These are phyloP conservation scores for Urophycis tenuis DNA, from an alignment of 2,797 vertebrate genomes.

Conservation along the genomic window DNA sequence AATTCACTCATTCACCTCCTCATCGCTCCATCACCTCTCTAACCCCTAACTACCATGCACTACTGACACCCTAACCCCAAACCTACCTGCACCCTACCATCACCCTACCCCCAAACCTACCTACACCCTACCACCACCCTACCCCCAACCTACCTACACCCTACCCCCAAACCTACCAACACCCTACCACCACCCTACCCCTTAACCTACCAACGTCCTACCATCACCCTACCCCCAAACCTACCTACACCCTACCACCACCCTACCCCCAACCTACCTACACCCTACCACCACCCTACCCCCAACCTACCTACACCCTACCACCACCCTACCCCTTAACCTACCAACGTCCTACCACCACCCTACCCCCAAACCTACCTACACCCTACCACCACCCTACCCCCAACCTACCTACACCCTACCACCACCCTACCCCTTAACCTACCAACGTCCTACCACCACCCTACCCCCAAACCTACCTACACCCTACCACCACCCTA, in stretches of 20 bases:
- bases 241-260: slow-evolving; percentile 16
- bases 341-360: slow-evolving; percentile 17
- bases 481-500: not conserved
- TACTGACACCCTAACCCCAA: not conserved
- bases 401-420: not conserved
- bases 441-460: not conserved
- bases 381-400: slow-evolving; percentile 20
- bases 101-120: not conserved
- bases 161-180: not conserved
- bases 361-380: not conserved
- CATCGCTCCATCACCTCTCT: not conserved
- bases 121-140: not conserved
- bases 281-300: slow-evolving; percentile 18
- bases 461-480: not conserved
- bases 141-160: not conserved
- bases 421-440: not conserved
- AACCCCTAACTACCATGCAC: not conserved
- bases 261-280: not conserved
- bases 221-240: not conserved
- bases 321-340: not conserved
- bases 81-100: not conserved
- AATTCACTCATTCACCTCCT: not conserved
- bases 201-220: not conserved
- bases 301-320: not conserved
- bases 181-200: not conserved